These are phyloP conservation scores for Pemphredon lugubris DNA, from an alignment of 2,888 invertebrate species.

Conservation along the genomic window DNA sequence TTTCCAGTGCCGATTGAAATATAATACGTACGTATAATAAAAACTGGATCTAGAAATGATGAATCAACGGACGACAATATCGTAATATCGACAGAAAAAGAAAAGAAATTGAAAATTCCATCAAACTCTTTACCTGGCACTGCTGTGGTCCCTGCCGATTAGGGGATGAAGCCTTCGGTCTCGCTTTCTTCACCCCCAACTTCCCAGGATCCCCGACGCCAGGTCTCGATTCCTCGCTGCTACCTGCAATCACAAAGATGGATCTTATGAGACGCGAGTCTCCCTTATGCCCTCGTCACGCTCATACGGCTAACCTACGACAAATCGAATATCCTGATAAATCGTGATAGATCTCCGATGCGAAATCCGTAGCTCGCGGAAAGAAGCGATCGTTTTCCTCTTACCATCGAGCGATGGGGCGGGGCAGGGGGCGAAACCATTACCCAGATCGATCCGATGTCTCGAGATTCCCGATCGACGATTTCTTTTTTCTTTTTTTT, in stretches of 20 bases:
- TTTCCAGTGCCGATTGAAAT: no score
- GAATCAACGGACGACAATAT: no score
- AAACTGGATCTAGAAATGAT: neutral
- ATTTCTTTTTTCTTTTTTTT: no score
- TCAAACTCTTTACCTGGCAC: slow-evolving; percentile 89
- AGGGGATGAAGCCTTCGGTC: slow-evolving; percentile 93
- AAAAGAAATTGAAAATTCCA: slow-evolving; percentile 19
- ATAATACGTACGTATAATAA: no score
- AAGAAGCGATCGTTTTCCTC: slow-evolving; percentile 28
- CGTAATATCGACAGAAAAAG: no score
- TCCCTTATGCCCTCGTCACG: slow-evolving; percentile 4
- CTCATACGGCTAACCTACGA: slow-evolving; percentile 8
- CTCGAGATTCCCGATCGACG: slow-evolving; percentile 43
- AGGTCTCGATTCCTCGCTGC: slow-evolving; percentile 83
- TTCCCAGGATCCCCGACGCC: slow-evolving; percentile 83
- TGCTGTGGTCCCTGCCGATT: slow-evolving; percentile 95
- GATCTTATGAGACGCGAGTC: slow-evolving; percentile 31
- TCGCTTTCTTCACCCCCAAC: slow-evolving; percentile 85
- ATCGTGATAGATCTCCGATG: slow-evolving; percentile 25
- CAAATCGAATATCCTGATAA: slow-evolving; percentile 43
- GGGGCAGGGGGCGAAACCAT: slow-evolving; percentile 34
- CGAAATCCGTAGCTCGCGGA: no score
- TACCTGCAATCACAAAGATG: slow-evolving; percentile 75
- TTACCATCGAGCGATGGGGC: slow-evolving; percentile 18
- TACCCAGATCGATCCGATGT: slow-evolving; percentile 25